A percentile compares a stretch with the other conserved stretches of the same genome.
Conservation (phyloP, 2,888 invertebrate genomes). For the Dicyrtoma fusca region DNA sequence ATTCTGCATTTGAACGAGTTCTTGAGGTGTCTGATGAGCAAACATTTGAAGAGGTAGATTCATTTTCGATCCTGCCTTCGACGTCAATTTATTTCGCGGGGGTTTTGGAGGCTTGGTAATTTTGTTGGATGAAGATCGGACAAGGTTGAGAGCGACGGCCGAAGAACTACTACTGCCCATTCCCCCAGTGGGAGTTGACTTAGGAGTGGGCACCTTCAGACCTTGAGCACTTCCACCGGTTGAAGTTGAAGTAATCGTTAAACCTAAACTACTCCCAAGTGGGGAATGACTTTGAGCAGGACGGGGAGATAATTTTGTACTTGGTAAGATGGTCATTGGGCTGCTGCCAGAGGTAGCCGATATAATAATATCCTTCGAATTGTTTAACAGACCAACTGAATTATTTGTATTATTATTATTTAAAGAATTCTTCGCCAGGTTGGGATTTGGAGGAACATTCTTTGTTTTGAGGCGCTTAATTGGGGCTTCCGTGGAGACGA, state of each 20-base stretch:
- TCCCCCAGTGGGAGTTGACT: slow-evolving; percentile 20
- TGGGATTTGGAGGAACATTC: slow-evolving; percentile 55
- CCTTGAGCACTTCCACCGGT: background rate
- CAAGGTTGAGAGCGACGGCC: slow-evolving; percentile 10
- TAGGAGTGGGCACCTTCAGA: slow-evolving; percentile 29
- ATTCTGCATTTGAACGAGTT: slow-evolving; percentile 11
- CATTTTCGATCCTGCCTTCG: background rate
- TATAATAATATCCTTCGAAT: slow-evolving; percentile 30
- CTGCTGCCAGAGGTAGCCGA: background rate
- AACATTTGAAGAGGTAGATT: background rate
- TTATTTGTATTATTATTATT: background rate
- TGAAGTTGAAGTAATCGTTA: slow-evolving; percentile 14
- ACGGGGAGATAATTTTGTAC: slow-evolving; percentile 9
- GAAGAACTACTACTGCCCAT: background rate
- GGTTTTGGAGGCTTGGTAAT: background rate
- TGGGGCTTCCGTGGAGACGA: background rate
- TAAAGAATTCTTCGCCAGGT: slow-evolving; percentile 39
- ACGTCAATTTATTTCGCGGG: background rate
- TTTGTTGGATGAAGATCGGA: background rate
- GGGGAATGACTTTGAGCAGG: slow-evolving; percentile 26
- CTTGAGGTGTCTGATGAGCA: background rate
- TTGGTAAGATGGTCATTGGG: background rate
- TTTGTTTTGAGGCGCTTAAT: slow-evolving; percentile 50
- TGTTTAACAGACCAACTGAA: background rate
- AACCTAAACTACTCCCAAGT: slow-evolving; percentile 9